Evolutionary conservation across 2,888 invertebrate species (phyloP), one percentile per base, ranked within the genome.

Genomic region (Drosophila merina): DNA sequence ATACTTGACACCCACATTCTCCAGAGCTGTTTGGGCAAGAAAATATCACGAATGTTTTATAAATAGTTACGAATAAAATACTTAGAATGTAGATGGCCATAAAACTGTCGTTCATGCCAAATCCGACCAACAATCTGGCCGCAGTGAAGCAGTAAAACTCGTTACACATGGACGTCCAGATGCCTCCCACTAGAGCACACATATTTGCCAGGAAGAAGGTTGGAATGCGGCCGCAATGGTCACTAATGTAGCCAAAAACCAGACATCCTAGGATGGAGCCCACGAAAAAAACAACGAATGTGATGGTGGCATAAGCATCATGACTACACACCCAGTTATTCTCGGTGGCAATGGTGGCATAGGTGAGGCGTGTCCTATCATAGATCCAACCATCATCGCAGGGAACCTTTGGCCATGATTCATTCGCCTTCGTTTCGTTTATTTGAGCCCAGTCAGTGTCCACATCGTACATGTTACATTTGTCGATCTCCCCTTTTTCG

Each of bases 11-110:
- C 96, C 96, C 0, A 97, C 96, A 91, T 96, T 96, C 90, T 97
- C 97, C 71, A 97, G 87, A 14, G 96, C 97, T 97, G 5, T 7
- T 14, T 42, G 7, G 20, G 20, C 20, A 20, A 6, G 1, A 20
- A 8, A 42, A 14, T 3, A 20, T 8, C 5, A 10, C 10, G 20
- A 20, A 7, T 20, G n/a, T 40, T 20, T 42, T 42, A 1, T 7
- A 20, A 8, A 9, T 8, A 20, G 2, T 20, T 9, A 9, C 9
- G 0, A 0, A 2, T 2, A 38, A 80, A 94, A 94, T 91, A 97
- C 97, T 96, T 75, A 97, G 92, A 86, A 97, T 96, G 83, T 96
- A 97, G 95, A 97, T 96, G 95, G 96, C 96, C 9, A 95, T 96
- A 90, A 96, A 96, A 86, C 96, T 96, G 91, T 96, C 96, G 91